phyloP scores from a whole-genome alignment of 1,140 invertebrate species.

The Drosophila mojavensis region DNA sequence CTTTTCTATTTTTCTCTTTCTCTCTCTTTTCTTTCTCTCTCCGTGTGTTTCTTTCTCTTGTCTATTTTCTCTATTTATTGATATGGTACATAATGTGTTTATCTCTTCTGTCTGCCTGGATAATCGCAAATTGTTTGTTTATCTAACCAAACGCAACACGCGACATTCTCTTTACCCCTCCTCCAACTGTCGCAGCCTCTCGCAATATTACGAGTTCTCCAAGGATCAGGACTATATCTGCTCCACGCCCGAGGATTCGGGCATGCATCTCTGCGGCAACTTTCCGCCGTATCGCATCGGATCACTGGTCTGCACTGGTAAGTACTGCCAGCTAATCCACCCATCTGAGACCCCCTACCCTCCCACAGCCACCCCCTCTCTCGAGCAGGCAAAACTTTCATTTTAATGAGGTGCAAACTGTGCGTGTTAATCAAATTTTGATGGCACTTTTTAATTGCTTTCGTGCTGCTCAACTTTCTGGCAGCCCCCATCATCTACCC shows the following conservation, averaged over 20 bases:
- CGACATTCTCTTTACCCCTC: slow-evolving; percentile 30
- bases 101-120: slow-evolving; percentile 59
- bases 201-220: slow-evolving; percentile 92
- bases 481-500: slow-evolving; percentile 6
- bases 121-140: slow-evolving; percentile 39
- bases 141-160: slow-evolving; percentile 46
- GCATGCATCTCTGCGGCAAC: slow-evolving; percentile 96
- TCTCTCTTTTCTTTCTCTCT: slow-evolving; percentile 23
- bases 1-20: slow-evolving; percentile 17
- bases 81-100: slow-evolving; percentile 36
- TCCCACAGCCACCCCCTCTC: neutral
- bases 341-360: neutral
- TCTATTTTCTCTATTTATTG: slow-evolving; percentile 8
- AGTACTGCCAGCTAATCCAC: slow-evolving; percentile 28
- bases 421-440: slow-evolving; percentile 76
- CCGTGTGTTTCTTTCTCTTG: slow-evolving; percentile 2
- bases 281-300: slow-evolving; percentile 92
- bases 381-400: slow-evolving; percentile 41
- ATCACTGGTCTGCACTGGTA: slow-evolving; percentile 88
- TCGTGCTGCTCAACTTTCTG: slow-evolving; percentile 40
- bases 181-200: slow-evolving; percentile 84
- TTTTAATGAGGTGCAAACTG: slow-evolving; percentile 76
- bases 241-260: slow-evolving; percentile 95
- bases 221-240: slow-evolving; percentile 99
- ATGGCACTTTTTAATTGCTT: slow-evolving; percentile 76